Conservation (phyloP, 2,888 invertebrate genomes). For the Notodonta ziczac region DNA sequence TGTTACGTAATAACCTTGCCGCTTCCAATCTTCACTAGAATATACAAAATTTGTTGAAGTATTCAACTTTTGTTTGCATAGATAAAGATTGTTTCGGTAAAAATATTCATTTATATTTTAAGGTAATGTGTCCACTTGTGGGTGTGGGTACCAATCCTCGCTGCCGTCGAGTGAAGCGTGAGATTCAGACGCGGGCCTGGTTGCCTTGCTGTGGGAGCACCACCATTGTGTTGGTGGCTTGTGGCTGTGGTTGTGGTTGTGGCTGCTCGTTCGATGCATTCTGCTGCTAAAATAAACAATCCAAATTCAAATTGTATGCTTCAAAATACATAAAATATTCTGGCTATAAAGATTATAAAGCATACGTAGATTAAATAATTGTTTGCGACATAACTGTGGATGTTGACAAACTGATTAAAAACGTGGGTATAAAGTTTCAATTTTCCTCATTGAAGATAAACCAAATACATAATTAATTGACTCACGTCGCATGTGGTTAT, state of each 20-base stretch:
- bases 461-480: not conserved
- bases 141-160: slow-evolving; percentile 31
- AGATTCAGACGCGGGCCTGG: slow-evolving; percentile 72
- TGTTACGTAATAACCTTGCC: too few species aligned
- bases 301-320: not conserved
- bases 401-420: too few species aligned
- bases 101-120: not conserved
- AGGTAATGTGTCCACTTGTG: slow-evolving; percentile 3
- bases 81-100: not conserved
- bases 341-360: too few species aligned
- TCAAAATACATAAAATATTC: too few species aligned
- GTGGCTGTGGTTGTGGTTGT: slow-evolving; percentile 27
- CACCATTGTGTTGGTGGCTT: slow-evolving; percentile 62
- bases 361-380: not conserved
- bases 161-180: slow-evolving; percentile 21
- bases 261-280: slow-evolving; percentile 44
- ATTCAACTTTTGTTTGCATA: not conserved
- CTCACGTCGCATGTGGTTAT: not conserved
- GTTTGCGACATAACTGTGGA: too few species aligned
- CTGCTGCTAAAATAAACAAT: slow-evolving; percentile 21
- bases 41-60: not conserved
- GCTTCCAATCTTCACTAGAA: too few species aligned
- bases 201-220: slow-evolving; percentile 61
- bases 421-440: not conserved
- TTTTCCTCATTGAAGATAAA: not conserved